A percentile compares a stretch with the other conserved stretches of the same genome.
Conservation (phyloP, 1,140 invertebrate genomes). For the Chionoecetes opilio region DNA sequence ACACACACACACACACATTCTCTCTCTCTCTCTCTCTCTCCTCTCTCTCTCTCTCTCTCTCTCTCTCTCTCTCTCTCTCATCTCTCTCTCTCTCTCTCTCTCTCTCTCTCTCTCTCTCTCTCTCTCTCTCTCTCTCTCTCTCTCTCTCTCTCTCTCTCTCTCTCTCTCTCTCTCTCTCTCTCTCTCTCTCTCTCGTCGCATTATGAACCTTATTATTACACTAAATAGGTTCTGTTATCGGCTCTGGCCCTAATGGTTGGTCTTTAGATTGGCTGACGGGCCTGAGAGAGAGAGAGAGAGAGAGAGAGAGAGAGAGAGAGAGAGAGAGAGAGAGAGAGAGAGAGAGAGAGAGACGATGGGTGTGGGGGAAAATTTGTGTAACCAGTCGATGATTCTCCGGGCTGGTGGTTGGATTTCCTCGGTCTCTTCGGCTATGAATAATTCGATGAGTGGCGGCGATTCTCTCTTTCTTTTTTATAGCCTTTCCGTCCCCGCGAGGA, state of each 20-base stretch:
- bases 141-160: not conserved
- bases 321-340: not conserved
- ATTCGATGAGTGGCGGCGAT: conserved; percentile 45
- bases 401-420: conserved; percentile 61
- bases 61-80: not conserved
- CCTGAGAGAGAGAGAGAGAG: not conserved
- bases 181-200: conserved; percentile 10
- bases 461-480: conserved; percentile 34
- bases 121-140: too few species aligned
- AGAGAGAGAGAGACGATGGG: not conserved
- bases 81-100: not conserved
- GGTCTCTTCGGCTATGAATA: conserved; percentile 52
- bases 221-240: conserved; percentile 42
- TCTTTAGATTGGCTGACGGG: not conserved
- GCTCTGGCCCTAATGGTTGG: conserved; percentile 29
- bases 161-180: too few species aligned
- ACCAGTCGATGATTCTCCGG: conserved; percentile 64
- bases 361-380: conserved; percentile 19
- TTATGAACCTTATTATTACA: conserved; percentile 56
- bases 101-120: too few species aligned
- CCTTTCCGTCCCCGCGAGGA: conserved; percentile 54
- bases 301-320: not conserved
- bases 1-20: too few species aligned
- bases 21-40: not conserved
- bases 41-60: not conserved